These are phyloP conservation scores for Aegithalos caudatus DNA, from an alignment of 2,113 vertebrate species.

Conservation along the genomic window DNA sequence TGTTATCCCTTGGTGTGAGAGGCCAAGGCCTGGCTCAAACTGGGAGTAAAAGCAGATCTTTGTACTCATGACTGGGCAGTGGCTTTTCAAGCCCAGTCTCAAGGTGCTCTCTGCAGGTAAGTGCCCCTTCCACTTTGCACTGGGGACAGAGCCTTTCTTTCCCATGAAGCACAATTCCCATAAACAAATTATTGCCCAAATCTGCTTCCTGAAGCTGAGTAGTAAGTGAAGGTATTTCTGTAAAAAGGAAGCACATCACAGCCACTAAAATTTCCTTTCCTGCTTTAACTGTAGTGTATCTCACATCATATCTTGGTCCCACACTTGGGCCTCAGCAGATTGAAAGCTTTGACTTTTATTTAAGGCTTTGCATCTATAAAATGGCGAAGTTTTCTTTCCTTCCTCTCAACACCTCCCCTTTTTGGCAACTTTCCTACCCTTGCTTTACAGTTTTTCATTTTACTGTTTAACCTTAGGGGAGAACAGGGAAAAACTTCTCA, in stretches of 20 bases:
- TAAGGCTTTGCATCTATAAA: conserved; percentile 10
- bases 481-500: neutral
- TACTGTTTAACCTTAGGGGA: conserved; percentile 22
- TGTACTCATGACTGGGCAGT: neutral
- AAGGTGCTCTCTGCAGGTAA: neutral
- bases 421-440: conserved; percentile 44
- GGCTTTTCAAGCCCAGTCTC: neutral
- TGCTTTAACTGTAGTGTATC: neutral
- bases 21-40: neutral
- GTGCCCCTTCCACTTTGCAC: neutral
- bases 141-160: neutral
- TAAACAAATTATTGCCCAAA: neutral
- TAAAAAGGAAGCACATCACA: neutral
- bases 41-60: neutral
- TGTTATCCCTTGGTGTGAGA: neutral
- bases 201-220: neutral
- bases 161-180: neutral
- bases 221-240: neutral
- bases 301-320: neutral
- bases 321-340: neutral
- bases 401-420: conserved; percentile 7
- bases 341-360: conserved; percentile 34
- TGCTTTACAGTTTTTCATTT: conserved; percentile 22
- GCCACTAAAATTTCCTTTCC: neutral
- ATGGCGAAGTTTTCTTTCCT: neutral